phyloP scores from a whole-genome alignment of 2,888 invertebrate genomes.

The Lissonota sp. region DNA sequence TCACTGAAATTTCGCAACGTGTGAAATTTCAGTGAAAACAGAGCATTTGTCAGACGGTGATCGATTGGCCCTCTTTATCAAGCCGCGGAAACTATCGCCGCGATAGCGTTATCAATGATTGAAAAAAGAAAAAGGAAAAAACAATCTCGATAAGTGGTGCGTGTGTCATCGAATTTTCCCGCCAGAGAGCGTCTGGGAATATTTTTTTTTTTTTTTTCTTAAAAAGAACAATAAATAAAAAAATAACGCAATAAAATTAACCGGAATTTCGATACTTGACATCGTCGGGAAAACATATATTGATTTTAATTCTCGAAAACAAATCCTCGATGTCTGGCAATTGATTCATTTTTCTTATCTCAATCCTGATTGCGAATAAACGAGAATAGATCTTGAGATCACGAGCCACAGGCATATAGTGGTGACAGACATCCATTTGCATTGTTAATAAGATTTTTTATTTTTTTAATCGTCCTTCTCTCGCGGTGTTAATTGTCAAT shows the following conservation, averaged over 20 bases:
- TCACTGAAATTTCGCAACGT: too few relatives aligned
- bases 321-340: too few relatives aligned
- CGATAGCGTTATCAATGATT: too few relatives aligned
- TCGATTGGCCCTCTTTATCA: too few relatives aligned
- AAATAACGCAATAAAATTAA: background rate
- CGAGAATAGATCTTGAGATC: constrained; percentile 24
- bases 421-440: constrained; percentile 8
- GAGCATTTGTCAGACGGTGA: too few relatives aligned
- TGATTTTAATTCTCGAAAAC: background rate
- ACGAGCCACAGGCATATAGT: background rate
- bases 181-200: too few relatives aligned
- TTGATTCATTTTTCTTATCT: background rate
- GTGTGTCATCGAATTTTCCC: too few relatives aligned
- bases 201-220: too few relatives aligned
- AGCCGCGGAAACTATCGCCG: too few relatives aligned
- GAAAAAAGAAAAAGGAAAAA: background rate
- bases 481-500: constrained; percentile 17
- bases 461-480: constrained; percentile 36
- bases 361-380: constrained; percentile 5
- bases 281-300: background rate
- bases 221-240: background rate
- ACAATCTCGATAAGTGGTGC: background rate
- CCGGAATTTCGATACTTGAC: background rate
- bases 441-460: constrained; percentile 39
- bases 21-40: too few relatives aligned